A percentile compares a stretch with the other conserved stretches of the same genome.
These are phyloP conservation scores for Hylaea fasciaria DNA, from an alignment of 2,888 invertebrate genomes.

Conservation along the genomic window DNA sequence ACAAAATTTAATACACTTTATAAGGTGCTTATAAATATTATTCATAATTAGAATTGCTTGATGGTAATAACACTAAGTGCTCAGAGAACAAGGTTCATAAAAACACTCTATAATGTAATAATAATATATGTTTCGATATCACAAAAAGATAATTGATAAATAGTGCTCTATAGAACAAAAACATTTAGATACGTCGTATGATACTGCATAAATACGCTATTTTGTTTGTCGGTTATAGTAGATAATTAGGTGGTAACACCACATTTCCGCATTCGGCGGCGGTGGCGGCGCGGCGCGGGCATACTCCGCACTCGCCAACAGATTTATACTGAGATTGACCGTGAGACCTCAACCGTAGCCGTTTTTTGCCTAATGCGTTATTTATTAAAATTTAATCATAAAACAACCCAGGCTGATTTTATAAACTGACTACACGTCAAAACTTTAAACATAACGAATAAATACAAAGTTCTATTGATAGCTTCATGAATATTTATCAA, in stretches of 20 bases:
- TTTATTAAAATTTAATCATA: conserved; percentile 81
- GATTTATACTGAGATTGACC: conserved; percentile 81
- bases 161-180: conserved; percentile 25
- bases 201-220: conserved; percentile 57
- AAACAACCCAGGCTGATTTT: conserved; percentile 71
- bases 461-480: conserved; percentile 61
- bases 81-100: conserved; percentile 8
- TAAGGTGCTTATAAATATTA: no score
- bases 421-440: conserved; percentile 66
- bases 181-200: conserved; percentile 42
- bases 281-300: conserved; percentile 36
- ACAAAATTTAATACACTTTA: no score
- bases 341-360: conserved; percentile 79
- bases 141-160: conserved; percentile 35
- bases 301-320: conserved; percentile 65
- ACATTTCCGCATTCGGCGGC: conserved; percentile 62
- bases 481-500: conserved; percentile 67
- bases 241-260: conserved; percentile 69
- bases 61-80: conserved; percentile 2
- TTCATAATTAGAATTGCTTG: not conserved
- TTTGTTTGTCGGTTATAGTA: conserved; percentile 56
- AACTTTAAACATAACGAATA: conserved; percentile 64
- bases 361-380: conserved; percentile 81
- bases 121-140: conserved; percentile 6
- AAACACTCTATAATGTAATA: conserved; percentile 10